Evolutionary conservation across 2,888 invertebrate genomes (phyloP).

Genomic region (Hypomecis atomaria): DNA sequence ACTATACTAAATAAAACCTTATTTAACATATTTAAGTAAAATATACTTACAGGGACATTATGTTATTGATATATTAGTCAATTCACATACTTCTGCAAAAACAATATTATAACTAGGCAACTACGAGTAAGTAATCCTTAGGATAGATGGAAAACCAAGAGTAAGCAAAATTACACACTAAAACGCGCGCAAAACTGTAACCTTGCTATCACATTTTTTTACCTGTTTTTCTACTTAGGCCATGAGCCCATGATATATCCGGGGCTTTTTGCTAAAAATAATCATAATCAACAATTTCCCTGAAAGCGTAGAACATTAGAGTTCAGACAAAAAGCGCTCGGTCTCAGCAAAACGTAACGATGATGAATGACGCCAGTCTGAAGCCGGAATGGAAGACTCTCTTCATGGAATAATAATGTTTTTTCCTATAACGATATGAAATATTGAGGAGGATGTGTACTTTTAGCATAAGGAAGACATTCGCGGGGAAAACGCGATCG

Average conservation of each 20-base stretch:
- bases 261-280: slow-evolving; percentile 22
- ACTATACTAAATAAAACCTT: too few relatives aligned
- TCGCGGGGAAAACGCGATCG: slow-evolving; percentile 4
- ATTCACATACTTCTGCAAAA: too few relatives aligned
- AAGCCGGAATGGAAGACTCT: slow-evolving; percentile 16
- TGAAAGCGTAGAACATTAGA: slow-evolving; percentile 24
- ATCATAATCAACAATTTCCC: slow-evolving; percentile 28
- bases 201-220: too few relatives aligned
- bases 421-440: slow-evolving; percentile 23
- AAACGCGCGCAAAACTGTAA: too few relatives aligned
- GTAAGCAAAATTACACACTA: too few relatives aligned
- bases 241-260: slow-evolving; percentile 12
- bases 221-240: neutral
- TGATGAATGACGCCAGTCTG: slow-evolving; percentile 34
- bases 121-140: too few relatives aligned
- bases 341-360: slow-evolving; percentile 29
- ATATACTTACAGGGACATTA: too few relatives aligned
- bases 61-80: too few relatives aligned
- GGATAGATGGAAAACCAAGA: too few relatives aligned
- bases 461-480: slow-evolving; percentile 11
- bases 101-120: too few relatives aligned
- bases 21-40: too few relatives aligned
- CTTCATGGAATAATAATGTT: slow-evolving; percentile 26
- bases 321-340: slow-evolving; percentile 31
- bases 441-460: slow-evolving; percentile 11